Evolutionary conservation across 1,140 invertebrate genomes (phyloP).

Genomic region (Drosophila lowei): DNA sequence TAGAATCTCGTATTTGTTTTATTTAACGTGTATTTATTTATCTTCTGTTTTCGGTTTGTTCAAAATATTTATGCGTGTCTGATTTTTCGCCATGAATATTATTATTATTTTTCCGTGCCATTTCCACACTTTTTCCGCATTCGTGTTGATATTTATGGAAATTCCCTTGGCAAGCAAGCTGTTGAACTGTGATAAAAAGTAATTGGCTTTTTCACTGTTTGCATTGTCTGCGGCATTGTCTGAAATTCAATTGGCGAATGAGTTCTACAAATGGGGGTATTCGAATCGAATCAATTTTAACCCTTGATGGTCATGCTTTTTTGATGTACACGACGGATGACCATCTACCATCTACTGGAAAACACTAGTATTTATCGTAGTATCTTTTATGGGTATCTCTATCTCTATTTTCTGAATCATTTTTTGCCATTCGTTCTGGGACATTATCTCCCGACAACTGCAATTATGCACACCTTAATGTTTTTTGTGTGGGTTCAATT

Average conservation of each 20-base stretch:
- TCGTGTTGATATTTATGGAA: conserved; percentile 17
- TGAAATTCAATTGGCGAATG: neutral
- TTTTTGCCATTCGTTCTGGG: neutral
- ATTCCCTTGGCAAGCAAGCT: conserved; percentile 14
- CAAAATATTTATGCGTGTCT: conserved; percentile 40
- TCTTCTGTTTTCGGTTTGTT: conserved; percentile 31
- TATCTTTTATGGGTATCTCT: too few relatives aligned
- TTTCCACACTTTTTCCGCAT: conserved; percentile 3
- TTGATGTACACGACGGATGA: neutral
- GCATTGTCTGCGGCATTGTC: conserved; percentile 16
- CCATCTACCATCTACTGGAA: neutral
- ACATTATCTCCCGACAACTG: conserved; percentile 18
- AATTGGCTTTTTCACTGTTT: conserved; percentile 39
- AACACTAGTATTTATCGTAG: neutral
- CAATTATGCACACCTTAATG: conserved; percentile 22
- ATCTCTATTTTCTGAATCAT: neutral
- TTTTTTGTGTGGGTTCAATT: conserved; percentile 27
- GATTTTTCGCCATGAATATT: conserved; percentile 41
- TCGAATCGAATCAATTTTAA: too few relatives aligned
- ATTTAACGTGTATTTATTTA: conserved; percentile 4
- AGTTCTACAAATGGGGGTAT: too few relatives aligned
- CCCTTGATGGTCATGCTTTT: too few relatives aligned
- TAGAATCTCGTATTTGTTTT: conserved; percentile 9
- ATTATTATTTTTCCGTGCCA: conserved; percentile 24
- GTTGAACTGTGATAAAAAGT: conserved; percentile 35